A percentile compares a stretch with the other conserved stretches of the same genome.
phyloP scores from a whole-genome alignment of 2,888 invertebrate genomes.

The Drosophila ustulata region DNA sequence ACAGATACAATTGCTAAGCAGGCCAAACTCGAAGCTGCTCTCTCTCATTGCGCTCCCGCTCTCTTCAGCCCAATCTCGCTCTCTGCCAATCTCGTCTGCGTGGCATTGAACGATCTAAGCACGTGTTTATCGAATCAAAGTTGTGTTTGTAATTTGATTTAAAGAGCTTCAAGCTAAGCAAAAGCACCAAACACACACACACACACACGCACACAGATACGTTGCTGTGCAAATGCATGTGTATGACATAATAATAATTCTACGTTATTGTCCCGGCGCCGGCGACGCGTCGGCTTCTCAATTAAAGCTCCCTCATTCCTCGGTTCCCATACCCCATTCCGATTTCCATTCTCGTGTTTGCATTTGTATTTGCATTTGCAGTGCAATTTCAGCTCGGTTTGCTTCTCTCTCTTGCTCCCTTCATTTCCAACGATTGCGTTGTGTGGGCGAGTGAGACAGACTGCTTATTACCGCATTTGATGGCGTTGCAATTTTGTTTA shows the following conservation, averaged over 20 bases:
- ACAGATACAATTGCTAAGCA: slow-evolving; percentile 5
- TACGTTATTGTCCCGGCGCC: slow-evolving; percentile 42
- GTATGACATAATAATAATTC: slow-evolving; percentile 74
- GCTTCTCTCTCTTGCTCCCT: slow-evolving; percentile 18
- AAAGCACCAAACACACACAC: slow-evolving; percentile 36
- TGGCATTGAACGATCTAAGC: slow-evolving; percentile 73
- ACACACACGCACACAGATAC: slow-evolving; percentile 10
- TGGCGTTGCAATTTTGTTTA: slow-evolving; percentile 61
- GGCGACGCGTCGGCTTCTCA: slow-evolving; percentile 44
- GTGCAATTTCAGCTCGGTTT: slow-evolving; percentile 32
- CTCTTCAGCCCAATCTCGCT: slow-evolving; percentile 8
- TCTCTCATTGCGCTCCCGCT: slow-evolving; percentile 22
- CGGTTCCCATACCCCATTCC: slow-evolving; percentile 30
- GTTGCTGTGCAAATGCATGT: slow-evolving; percentile 36
- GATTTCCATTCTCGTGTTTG: slow-evolving; percentile 26
- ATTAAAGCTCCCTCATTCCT: slow-evolving; percentile 34
- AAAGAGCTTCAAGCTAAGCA: slow-evolving; percentile 1
- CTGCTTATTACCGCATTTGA: slow-evolving; percentile 71
- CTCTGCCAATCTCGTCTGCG: slow-evolving; percentile 48
- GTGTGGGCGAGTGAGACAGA: slow-evolving; percentile 47
- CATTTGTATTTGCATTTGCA: slow-evolving; percentile 17
- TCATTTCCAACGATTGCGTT: slow-evolving; percentile 42
- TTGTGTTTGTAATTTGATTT: slow-evolving; percentile 9
- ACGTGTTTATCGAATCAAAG: slow-evolving; percentile 55
- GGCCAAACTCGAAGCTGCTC: slow-evolving; percentile 9